phyloP scores from a whole-genome alignment of 1,140 invertebrate species.

The Dysdera silvatica region DNA sequence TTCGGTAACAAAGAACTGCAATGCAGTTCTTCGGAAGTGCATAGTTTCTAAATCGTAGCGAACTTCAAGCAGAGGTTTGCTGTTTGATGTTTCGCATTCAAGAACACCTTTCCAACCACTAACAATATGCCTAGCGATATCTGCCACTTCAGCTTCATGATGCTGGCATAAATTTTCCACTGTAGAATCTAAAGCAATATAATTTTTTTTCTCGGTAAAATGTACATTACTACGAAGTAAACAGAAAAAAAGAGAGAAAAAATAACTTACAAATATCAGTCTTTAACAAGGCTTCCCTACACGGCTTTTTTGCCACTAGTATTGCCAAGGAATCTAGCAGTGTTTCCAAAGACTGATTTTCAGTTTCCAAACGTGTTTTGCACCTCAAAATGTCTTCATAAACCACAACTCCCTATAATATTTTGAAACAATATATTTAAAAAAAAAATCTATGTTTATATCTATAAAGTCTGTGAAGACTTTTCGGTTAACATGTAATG shows the following conservation, averaged over 20 bases:
- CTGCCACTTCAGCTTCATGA: not conserved
- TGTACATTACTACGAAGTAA: too few species aligned
- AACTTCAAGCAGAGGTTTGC: slow-evolving; percentile 16
- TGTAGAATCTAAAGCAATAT: not conserved
- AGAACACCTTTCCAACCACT: not conserved
- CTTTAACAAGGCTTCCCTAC: slow-evolving; percentile 15
- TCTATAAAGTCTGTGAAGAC: too few species aligned
- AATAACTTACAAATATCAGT: slow-evolving; percentile 24
- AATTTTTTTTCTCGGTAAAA: not conserved
- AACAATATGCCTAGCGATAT: not conserved
- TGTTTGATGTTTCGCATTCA: not conserved
- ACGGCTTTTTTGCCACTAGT: slow-evolving; percentile 14
- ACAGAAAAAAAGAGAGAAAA: too few species aligned
- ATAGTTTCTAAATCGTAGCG: slow-evolving; percentile 21
- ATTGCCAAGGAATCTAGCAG: slow-evolving; percentile 1
- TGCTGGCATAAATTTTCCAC: not conserved
- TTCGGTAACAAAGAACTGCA: slow-evolving; percentile 5
- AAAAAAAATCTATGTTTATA: too few species aligned
- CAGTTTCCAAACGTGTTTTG: slow-evolving; percentile 17
- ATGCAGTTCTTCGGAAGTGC: slow-evolving; percentile 14
- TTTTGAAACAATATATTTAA: too few species aligned
- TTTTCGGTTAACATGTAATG: too few species aligned
- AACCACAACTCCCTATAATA: slow-evolving; percentile 28
- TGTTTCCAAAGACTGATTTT: slow-evolving; percentile 1
- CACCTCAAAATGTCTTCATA: slow-evolving; percentile 19